phyloP scores from a whole-genome alignment of 2,113 vertebrate genomes.

The Oreocharis arfaki region DNA sequence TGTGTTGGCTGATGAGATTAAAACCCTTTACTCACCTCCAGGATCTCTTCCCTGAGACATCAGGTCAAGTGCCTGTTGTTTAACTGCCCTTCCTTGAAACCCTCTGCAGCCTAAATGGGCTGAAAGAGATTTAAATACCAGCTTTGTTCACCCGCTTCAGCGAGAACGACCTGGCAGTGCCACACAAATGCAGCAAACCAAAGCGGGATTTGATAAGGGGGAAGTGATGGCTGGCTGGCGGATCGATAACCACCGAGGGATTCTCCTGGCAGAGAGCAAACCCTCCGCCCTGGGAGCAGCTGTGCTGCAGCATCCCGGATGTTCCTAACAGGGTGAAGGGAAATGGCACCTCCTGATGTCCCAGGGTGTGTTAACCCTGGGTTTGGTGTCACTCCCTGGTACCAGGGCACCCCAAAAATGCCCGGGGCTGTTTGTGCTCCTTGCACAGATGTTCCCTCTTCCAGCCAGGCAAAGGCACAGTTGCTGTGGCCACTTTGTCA shows the following conservation, averaged over 20 bases:
- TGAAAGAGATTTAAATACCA: not conserved
- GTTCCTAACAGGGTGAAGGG: not conserved
- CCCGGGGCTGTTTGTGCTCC: fast-evolving
- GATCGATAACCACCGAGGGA: not conserved
- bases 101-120: not conserved
- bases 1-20: not conserved
- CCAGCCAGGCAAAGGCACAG: not conserved
- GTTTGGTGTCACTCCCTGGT: too few species aligned
- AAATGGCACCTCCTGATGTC: not conserved
- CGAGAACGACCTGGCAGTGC: too few species aligned
- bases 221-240: not conserved
- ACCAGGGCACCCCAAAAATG: not conserved
- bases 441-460: not conserved
- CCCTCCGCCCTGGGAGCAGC: not conserved
- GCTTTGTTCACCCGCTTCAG: not conserved
- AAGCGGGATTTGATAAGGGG: not conserved
- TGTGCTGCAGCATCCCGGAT: not conserved
- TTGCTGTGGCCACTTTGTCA: not conserved
- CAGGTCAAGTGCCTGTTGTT: not conserved
- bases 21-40: not conserved
- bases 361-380: not conserved
- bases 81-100: not conserved
- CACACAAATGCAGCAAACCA: not conserved
- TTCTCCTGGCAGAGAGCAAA: not conserved
- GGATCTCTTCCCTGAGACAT: not conserved